Conservation (phyloP, 2,888 invertebrate genomes). For the Syrphus vitripennis region DNA sequence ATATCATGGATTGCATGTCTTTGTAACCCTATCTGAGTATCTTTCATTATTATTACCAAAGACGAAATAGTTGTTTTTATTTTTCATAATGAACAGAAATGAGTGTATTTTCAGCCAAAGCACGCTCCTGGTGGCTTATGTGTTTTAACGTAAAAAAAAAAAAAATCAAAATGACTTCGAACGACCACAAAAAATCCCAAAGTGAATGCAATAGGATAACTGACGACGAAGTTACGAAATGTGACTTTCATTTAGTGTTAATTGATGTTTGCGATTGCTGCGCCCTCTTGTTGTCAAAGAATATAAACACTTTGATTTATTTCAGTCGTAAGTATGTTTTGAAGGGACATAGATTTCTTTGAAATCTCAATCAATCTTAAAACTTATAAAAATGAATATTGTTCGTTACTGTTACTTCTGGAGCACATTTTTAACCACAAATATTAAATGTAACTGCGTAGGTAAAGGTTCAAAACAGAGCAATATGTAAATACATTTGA, state of each 20-base stretch:
- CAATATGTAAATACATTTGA: not conserved
- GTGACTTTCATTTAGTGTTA: conserved; percentile 21
- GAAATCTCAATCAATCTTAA: not conserved
- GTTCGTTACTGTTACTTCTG: not conserved
- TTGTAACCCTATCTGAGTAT: not conserved
- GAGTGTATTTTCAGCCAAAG: conserved; percentile 6
- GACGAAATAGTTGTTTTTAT: not conserved
- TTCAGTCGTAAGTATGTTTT: not conserved
- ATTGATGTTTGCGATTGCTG: not conserved
- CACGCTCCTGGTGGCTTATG: conserved; percentile 20
- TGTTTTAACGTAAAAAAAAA: not conserved
- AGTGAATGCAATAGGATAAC: conserved; percentile 42
- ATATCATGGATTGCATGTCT: conserved; percentile 16
- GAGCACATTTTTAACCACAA: not conserved
- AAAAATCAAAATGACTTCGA: not conserved
- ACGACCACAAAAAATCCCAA: conserved; percentile 10
- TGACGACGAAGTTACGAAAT: conserved; percentile 10
- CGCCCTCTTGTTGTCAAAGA: not conserved
- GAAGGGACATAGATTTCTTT: not conserved
- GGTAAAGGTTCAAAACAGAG: not conserved
- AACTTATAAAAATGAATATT: not conserved
- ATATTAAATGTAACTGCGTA: not conserved
- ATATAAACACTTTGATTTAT: not conserved
- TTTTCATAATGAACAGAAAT: conserved; percentile 11
- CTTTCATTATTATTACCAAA: not conserved